Evolutionary conservation across 2,888 invertebrate genomes (phyloP), one percentile per base, ranked within the genome.

Genomic region (Trachelus troglodyta): DNA sequence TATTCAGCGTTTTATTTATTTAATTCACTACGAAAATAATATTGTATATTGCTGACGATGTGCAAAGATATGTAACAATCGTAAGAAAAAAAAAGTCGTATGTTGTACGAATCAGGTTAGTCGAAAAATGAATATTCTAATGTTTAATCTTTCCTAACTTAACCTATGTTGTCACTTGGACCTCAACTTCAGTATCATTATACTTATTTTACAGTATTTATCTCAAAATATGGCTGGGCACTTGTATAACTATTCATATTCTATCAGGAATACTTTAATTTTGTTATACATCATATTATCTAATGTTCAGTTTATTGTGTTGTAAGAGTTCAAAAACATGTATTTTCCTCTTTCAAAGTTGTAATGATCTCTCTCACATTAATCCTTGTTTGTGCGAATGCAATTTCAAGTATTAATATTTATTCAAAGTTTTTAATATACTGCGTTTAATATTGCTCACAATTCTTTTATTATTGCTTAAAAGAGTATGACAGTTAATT

Each of bases 51-150:
- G 30, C 35, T 74, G 77, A 83, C 75, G 78, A 77, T 76, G 68
- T 74, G 40, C 30, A 68, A 69, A 79, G 69, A 77, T 77, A 78
- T 76, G 75, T 81, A 68, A 83, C 73, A 79, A 80, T 76, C 9
- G 80, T 77, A 78, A 75, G 23, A 71, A 37, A 31, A 35, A 75
- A 76, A 76, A 78, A n/a, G n/a, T 75, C n/a, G 81, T 75, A 79
- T 75, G 74, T 75, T 76, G 68, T 15, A 69, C 75, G 77, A 81
- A 69, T 77, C 78, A 83, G 84, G 84, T 84, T 76, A 78, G 84
- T 82, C 11, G 11, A 73, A 30, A 6, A 34, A 35, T 23, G 12
- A 12, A 33, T 68, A 75, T 79, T 76, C 37, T 69, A 31, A 40
- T 68, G 76, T 73, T 71, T 71, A 56, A 35, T 77, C 33, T 30